Evolutionary conservation across 1,140 invertebrate genomes (phyloP).

Genomic region (Drosophila trapezifrons): DNA sequence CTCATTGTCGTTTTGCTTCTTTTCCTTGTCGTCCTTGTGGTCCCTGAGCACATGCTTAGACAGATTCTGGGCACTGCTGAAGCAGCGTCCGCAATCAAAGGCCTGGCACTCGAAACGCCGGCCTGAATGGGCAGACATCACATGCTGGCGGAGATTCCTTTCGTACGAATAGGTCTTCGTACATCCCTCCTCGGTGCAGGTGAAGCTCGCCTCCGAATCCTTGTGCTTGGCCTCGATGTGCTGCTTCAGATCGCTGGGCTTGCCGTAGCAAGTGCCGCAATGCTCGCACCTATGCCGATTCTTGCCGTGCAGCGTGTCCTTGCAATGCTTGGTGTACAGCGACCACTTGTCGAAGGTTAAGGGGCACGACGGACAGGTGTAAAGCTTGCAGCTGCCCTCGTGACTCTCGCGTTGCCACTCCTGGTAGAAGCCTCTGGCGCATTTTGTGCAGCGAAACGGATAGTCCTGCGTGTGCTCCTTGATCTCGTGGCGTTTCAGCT

Average conservation of each 20-base stretch:
- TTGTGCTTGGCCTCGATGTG: slow-evolving; percentile 65
- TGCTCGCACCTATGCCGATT: slow-evolving; percentile 64
- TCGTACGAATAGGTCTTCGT: slow-evolving; percentile 64
- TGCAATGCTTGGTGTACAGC: slow-evolving; percentile 67
- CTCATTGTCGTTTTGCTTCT: not conserved
- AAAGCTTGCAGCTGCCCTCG: slow-evolving; percentile 67
- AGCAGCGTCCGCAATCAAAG: slow-evolving; percentile 58
- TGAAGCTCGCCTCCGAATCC: slow-evolving; percentile 19
- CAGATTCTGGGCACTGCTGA: slow-evolving; percentile 77
- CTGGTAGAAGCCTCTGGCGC: slow-evolving; percentile 70
- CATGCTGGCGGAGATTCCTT: slow-evolving; percentile 74
- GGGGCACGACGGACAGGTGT: slow-evolving; percentile 52
- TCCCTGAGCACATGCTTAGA: slow-evolving; percentile 59
- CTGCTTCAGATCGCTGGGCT: slow-evolving; percentile 49
- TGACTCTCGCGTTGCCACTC: slow-evolving; percentile 72
- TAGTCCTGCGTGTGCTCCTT: slow-evolving; percentile 69
- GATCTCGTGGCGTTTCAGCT: slow-evolving; percentile 75
- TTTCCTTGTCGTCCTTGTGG: slow-evolving; percentile 18
- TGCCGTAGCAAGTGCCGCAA: slow-evolving; percentile 56
- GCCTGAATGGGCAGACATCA: slow-evolving; percentile 57
- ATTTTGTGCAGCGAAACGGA: slow-evolving; percentile 70
- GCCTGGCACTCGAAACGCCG: slow-evolving; percentile 70
- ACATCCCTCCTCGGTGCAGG: slow-evolving; percentile 62
- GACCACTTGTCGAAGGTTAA: slow-evolving; percentile 75
- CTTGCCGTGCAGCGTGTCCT: slow-evolving; percentile 62